Percentiles rank a stretch among this genome's conserved stretches.
phyloP scores from a whole-genome alignment of 2,113 vertebrate genomes.

The Melanerpes aurifrons region DNA sequence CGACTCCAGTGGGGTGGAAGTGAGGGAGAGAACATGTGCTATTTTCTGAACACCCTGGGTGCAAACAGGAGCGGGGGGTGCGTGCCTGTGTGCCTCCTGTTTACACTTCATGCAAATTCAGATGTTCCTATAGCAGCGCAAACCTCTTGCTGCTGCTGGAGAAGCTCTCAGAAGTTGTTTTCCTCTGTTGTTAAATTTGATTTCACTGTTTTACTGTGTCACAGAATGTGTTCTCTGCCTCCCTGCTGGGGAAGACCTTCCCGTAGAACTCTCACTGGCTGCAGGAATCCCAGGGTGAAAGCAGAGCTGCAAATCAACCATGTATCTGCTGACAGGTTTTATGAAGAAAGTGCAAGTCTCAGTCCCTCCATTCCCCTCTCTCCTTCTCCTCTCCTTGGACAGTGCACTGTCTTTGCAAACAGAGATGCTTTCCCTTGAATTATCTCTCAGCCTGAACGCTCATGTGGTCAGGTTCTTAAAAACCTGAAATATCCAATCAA shows the following conservation, averaged over 20 bases:
- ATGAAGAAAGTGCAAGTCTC: background rate
- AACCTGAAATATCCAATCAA: background rate
- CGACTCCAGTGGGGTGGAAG: background rate
- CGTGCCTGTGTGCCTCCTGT: background rate
- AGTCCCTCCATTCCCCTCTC: background rate
- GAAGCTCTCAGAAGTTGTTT: slow-evolving; percentile 55
- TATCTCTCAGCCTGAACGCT: background rate
- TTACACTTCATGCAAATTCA: slow-evolving; percentile 42
- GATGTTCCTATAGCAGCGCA: slow-evolving; percentile 10
- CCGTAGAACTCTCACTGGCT: background rate
- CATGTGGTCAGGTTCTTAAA: background rate
- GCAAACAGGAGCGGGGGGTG: background rate
- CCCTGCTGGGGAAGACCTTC: background rate
- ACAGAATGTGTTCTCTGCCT: slow-evolving; percentile 48
- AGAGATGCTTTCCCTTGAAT: background rate
- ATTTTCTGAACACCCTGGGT: slow-evolving; percentile 16
- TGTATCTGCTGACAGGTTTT: background rate
- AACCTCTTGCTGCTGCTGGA: slow-evolving; percentile 34
- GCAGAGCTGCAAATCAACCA: background rate
- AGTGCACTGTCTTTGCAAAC: background rate
- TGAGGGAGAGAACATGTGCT: slow-evolving; percentile 12
- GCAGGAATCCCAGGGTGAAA: background rate
- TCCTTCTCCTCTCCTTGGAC: background rate
- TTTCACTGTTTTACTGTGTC: slow-evolving; percentile 43
- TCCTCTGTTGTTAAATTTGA: slow-evolving; percentile 45